phyloP scores from a whole-genome alignment of 2,888 invertebrate species.

The Cantharis rufa region DNA sequence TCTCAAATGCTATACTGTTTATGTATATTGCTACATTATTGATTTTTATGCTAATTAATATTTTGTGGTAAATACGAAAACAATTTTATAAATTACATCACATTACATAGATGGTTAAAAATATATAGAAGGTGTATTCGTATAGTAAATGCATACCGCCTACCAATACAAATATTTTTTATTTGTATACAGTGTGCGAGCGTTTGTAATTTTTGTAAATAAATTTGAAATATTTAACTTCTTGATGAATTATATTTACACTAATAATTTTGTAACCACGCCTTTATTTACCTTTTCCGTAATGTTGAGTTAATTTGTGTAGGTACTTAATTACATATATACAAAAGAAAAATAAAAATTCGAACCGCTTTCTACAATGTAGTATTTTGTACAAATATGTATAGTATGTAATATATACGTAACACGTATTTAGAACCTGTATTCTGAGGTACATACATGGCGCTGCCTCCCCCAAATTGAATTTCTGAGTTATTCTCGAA shows the following conservation, averaged over 20 bases:
- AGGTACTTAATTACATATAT: background rate
- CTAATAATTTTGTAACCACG: background rate
- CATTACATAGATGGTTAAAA: background rate
- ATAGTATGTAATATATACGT: too few species aligned
- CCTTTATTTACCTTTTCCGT: background rate
- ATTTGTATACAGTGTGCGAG: background rate
- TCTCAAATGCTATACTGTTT: too few species aligned
- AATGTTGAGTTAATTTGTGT: background rate
- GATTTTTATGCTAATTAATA: background rate
- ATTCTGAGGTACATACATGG: too few species aligned
- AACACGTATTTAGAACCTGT: too few species aligned
- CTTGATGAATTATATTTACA: background rate
- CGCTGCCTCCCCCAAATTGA: too few species aligned
- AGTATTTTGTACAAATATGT: too few species aligned
- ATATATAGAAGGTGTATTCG: too few species aligned
- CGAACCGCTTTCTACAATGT: too few species aligned
- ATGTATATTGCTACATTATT: background rate
- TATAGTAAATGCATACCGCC: too few species aligned
- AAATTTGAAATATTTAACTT: background rate
- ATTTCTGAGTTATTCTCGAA: too few species aligned
- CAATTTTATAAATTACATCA: background rate
- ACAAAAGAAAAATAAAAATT: too few species aligned
- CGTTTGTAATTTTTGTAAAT: background rate
- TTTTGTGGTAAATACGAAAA: background rate
- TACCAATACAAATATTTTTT: background rate